Conservation (phyloP, 2,797 vertebrate genomes). For the Cossypha polioptera region DNA sequence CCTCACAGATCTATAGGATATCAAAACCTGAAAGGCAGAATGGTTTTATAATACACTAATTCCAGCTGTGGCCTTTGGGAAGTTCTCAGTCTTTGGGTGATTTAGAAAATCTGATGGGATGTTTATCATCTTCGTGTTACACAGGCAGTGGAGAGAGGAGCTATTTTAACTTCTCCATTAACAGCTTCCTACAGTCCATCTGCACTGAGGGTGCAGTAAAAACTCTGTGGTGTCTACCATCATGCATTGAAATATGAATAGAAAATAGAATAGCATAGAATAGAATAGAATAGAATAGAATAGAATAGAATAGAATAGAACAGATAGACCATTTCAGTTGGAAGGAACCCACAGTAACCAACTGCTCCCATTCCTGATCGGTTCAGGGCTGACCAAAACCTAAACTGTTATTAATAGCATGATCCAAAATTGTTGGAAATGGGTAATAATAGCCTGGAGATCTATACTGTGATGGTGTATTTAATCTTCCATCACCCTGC, state of each 20-base stretch:
- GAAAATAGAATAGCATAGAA: neutral
- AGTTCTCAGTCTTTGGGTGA: neutral
- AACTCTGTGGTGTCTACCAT: neutral
- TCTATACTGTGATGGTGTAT: neutral
- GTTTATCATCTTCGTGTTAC: accelerated
- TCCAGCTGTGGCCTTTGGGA: neutral
- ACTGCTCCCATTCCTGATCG: neutral
- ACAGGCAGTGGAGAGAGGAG: accelerated
- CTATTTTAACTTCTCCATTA: neutral
- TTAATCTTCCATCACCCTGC: neutral
- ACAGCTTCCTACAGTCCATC: neutral
- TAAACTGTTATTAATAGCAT: neutral
- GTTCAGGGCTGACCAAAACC: neutral
- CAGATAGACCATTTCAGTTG: neutral
- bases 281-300: neutral
- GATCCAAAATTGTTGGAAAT: accelerated
- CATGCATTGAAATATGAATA: neutral
- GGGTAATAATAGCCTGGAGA: neutral
- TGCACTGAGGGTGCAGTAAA: neutral
- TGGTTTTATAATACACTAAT: neutral
- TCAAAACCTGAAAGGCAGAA: neutral
- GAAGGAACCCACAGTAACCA: neutral
- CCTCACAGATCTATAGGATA: accelerated
- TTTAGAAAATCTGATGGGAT: neutral
- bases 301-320: neutral